Conservation (phyloP, 2,113 vertebrate species). For the Myiagra hebetior region DNA sequence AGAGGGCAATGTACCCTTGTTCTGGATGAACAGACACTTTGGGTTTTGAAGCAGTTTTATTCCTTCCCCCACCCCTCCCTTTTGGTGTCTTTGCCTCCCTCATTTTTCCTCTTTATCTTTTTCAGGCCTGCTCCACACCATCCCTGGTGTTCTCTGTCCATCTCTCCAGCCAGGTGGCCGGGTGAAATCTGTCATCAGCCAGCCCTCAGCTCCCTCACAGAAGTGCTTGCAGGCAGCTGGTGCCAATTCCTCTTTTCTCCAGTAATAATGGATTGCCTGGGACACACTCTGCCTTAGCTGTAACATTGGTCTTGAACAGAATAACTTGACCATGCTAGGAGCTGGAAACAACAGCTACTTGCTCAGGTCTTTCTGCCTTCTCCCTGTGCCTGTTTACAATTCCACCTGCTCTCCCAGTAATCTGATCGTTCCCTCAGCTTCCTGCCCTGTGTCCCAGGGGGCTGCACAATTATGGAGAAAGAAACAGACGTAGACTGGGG, state of each 20-base stretch:
- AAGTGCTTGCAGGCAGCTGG: not conserved
- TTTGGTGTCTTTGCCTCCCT: not conserved
- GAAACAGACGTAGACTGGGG: not conserved
- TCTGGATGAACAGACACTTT: not conserved
- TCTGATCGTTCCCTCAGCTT: not conserved
- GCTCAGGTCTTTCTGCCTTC: not conserved
- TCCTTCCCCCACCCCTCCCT: not conserved
- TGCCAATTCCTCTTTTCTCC: not conserved
- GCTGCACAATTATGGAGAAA: not conserved
- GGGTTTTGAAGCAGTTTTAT: not conserved
- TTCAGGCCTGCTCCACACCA: not conserved
- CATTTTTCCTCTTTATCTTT: not conserved
- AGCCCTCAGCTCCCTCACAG: not conserved
- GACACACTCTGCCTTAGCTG: not conserved
- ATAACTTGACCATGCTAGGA: not conserved
- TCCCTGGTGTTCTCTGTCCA: not conserved
- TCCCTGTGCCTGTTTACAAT: not conserved
- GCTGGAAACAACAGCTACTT: slow-evolving; percentile 31
- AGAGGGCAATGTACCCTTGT: not conserved
- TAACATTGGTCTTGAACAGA: slow-evolving; percentile 16
- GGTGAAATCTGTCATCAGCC: not conserved
- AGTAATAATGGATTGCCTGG: not conserved
- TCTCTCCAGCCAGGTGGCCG: not conserved
- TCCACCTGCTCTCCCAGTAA: not conserved
- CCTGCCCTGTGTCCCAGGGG: not conserved